These are phyloP conservation scores for Abrostola triplasia DNA, from an alignment of 2,888 invertebrate genomes.

Conservation along the genomic window DNA sequence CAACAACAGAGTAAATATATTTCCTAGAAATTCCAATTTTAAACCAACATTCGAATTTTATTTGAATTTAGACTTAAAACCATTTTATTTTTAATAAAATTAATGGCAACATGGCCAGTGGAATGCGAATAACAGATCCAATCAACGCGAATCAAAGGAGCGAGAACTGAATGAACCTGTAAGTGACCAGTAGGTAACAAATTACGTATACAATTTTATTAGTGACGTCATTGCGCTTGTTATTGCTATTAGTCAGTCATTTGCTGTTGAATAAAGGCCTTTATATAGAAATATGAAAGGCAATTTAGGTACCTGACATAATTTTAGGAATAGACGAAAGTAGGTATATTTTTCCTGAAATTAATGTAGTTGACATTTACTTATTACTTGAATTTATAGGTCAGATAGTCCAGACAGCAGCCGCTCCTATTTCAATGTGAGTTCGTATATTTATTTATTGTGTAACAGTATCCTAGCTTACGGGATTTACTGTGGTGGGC, in stretches of 20 bases:
- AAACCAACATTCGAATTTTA: slow-evolving; percentile 29
- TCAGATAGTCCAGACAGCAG: not conserved
- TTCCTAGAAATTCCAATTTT: slow-evolving; percentile 22
- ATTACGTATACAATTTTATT: slow-evolving; percentile 41
- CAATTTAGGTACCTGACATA: too few relatives aligned
- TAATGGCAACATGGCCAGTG: slow-evolving; percentile 29
- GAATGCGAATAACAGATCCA: slow-evolving; percentile 57
- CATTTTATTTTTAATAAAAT: slow-evolving; percentile 43
- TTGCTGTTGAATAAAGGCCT: not conserved
- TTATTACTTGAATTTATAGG: not conserved
- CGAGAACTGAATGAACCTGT: slow-evolving; percentile 50
- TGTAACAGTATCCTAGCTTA: slow-evolving; percentile 28
- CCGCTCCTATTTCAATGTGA: slow-evolving; percentile 5
- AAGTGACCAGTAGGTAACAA: slow-evolving; percentile 56
- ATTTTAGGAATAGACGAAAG: too few relatives aligned
- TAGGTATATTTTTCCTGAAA: too few relatives aligned
- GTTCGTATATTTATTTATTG: slow-evolving; percentile 20
- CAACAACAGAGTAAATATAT: slow-evolving; percentile 23
- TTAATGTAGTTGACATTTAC: too few relatives aligned
- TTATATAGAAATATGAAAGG: too few relatives aligned
- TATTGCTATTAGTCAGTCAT: not conserved
- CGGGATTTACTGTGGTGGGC: slow-evolving; percentile 29
- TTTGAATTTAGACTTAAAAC: slow-evolving; percentile 39
- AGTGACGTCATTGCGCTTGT: slow-evolving; percentile 11
- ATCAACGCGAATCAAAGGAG: slow-evolving; percentile 63